A percentile compares a stretch with the other conserved stretches of the same genome.
Evolutionary conservation across 2,888 invertebrate genomes (phyloP).

Genomic region (Sarcophaga subvicina): DNA sequence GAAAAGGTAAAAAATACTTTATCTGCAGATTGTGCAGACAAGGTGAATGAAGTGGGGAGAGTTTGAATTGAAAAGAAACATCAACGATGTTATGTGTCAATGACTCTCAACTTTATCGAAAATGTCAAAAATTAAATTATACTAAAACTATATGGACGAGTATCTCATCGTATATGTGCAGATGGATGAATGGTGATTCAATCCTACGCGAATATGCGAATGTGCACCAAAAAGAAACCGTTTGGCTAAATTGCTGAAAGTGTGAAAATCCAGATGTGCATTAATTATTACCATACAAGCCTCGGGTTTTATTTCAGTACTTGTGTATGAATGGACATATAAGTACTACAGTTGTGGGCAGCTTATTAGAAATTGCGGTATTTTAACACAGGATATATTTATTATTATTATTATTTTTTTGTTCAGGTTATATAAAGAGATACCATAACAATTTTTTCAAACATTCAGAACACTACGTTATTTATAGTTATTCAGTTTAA

Average conservation of each 20-base stretch:
- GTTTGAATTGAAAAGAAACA: neutral
- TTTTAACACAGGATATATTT: no score
- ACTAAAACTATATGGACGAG: conserved; percentile 52
- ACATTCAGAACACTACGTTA: no score
- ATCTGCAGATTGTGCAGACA: no score
- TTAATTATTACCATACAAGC: conserved; percentile 62
- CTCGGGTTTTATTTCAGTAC: conserved; percentile 32
- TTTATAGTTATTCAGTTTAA: no score
- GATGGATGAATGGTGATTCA: conserved; percentile 25
- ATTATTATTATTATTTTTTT: no score
- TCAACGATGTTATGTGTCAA: conserved; percentile 52
- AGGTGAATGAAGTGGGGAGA: no score
- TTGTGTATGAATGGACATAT: conserved; percentile 11
- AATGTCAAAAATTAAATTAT: conserved; percentile 65
- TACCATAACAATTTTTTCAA: no score
- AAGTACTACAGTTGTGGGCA: neutral
- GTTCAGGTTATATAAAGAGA: no score
- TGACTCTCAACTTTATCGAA: conserved; percentile 53
- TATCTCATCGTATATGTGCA: conserved; percentile 2
- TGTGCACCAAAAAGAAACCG: conserved; percentile 42
- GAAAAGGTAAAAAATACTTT: no score
- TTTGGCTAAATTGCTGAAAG: conserved; percentile 60
- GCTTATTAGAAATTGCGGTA: no score
- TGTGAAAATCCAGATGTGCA: conserved; percentile 68
- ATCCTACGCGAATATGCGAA: conserved; percentile 54